These are phyloP conservation scores for Tauraco erythrolophus DNA, from an alignment of 2,113 vertebrate species.

Conservation along the genomic window DNA sequence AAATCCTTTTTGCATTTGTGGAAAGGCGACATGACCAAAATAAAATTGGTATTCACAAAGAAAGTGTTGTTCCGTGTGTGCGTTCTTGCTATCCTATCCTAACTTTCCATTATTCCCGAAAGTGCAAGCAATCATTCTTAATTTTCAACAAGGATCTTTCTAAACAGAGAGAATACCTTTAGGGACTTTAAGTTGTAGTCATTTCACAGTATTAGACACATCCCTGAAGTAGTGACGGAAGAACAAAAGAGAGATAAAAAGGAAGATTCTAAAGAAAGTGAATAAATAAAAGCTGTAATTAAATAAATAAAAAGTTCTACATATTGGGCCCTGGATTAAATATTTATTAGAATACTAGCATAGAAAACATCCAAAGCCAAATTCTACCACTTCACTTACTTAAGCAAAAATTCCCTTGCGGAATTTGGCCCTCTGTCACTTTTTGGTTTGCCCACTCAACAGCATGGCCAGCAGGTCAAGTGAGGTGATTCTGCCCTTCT, in stretches of 20 bases:
- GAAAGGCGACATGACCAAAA: background rate
- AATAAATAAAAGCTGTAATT: background rate
- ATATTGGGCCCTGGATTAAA: background rate
- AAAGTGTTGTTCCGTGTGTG: background rate
- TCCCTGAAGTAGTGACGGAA: background rate
- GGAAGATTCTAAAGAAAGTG: conserved; percentile 1
- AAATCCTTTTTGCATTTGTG: background rate
- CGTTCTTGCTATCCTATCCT: background rate
- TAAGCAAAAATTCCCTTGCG: background rate
- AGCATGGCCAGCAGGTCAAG: too few species aligned
- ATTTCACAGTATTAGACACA: background rate
- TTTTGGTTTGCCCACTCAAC: background rate
- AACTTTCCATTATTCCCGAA: background rate
- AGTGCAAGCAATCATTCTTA: conserved; percentile 13
- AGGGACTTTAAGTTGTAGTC: background rate
- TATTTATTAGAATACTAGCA: background rate
- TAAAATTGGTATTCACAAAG: background rate
- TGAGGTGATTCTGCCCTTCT: too few species aligned
- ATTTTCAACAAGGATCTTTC: conserved; percentile 28
- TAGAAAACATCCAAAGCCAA: background rate
- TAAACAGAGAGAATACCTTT: background rate
- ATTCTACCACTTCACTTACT: background rate
- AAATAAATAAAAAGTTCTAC: background rate
- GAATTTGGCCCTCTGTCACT: background rate
- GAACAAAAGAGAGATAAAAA: conserved; percentile 11